Base-by-base conservation (phyloP, 2,113 vertebrate genomes). In the Ahaetulla prasina region DNA sequence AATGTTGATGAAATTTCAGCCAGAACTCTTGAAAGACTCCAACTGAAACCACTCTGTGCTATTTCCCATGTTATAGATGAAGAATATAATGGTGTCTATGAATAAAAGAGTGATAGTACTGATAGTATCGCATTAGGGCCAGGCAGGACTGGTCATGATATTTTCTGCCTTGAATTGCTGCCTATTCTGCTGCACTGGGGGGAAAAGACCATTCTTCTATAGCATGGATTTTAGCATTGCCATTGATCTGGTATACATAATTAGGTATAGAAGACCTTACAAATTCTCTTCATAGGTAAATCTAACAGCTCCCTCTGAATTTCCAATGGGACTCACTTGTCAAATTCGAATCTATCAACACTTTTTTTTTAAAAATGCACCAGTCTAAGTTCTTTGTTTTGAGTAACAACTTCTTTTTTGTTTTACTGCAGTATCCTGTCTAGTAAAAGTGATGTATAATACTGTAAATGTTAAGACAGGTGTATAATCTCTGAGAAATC, bases 1-100 rank as follows among this genome's bases (percentile, higher is more conserved):
- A 93, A 94, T 96, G 94, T 96, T 96, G 95, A 94, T 43, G 95
- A 97, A 96, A 97, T 45, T 88, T 95, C 4, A 90, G 95, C 35
- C 91, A 88, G 94, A 92, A 95, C 93, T 94, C 94, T 93, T 97
- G 92, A 63, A 89, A 97, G 96, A 95, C 87, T 94, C 95, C 93
- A 93, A 95, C 87, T 90, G 91, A 95, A 93, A 93, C 94, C 86
- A 39, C 27, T 93, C 94, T 96, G 92, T 96, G 96, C 94, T 97
- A 95, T 96, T 96, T 95, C 92, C 45, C 30, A 89, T 92, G 88
- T 93, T 94, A 0, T 5, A 94, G 93, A 87, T 23, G 53, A n/a
- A 91, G 89, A 85, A 89, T 22, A 94, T 92, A 90, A 63, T 16
- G 91, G 87, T 43, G 87, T 87, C 94, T n/a, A 91, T 95, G 90